Conservation (phyloP, 1,140 invertebrate species). For the Pseudomyrmex flavicornis region DNA sequence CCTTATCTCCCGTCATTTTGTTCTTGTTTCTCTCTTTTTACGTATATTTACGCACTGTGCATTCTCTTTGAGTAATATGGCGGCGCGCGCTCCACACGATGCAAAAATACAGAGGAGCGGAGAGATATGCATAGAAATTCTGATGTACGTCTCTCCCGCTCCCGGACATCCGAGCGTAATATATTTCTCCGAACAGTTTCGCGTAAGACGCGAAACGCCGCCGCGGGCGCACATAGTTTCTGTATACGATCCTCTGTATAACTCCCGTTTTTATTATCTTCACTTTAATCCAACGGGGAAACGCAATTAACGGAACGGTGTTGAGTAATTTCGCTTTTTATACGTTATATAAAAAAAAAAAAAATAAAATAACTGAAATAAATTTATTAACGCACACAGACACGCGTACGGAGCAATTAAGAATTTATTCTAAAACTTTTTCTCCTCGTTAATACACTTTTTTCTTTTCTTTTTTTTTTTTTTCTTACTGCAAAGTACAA, state of each 20-base stretch:
- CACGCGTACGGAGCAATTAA: too few species aligned
- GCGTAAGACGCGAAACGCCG: background rate
- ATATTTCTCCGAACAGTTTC: slow-evolving; percentile 20
- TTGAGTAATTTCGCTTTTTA: too few species aligned
- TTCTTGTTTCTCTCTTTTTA: slow-evolving; percentile 34
- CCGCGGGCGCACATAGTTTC: too few species aligned
- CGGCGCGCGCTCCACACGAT: slow-evolving; percentile 1
- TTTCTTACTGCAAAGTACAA: background rate
- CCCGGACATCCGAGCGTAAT: slow-evolving; percentile 24
- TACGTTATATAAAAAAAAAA: too few species aligned
- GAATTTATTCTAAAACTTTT: too few species aligned
- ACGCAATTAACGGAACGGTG: too few species aligned
- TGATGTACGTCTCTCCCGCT: background rate
- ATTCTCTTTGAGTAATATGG: slow-evolving; percentile 59
- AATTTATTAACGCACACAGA: too few species aligned
- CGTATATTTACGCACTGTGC: slow-evolving; percentile 44
- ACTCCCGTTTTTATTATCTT: too few species aligned
- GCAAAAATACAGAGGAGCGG: slow-evolving; percentile 21
- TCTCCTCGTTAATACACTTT: too few species aligned
- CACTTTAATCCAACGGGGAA: too few species aligned
- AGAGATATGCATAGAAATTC: slow-evolving; percentile 33
- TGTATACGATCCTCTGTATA: too few species aligned
- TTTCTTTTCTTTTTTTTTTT: background rate
- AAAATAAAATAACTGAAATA: too few species aligned
- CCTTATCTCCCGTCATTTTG: slow-evolving; percentile 50